phyloP scores from a whole-genome alignment of 1,140 invertebrate species.

The Drosophila kikkawai region DNA sequence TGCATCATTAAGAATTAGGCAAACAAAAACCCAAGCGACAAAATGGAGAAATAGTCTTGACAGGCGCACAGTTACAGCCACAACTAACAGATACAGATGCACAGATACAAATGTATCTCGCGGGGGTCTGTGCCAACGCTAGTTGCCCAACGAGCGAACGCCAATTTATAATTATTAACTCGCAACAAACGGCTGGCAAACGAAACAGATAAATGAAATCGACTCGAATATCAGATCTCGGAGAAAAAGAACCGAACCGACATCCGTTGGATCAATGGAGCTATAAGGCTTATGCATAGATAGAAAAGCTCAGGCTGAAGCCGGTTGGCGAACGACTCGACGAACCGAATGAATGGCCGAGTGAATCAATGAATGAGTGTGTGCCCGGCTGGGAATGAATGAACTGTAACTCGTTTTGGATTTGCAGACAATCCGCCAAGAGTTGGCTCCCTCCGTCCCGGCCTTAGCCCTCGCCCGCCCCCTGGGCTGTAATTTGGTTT shows the following conservation, averaged over 20 bases:
- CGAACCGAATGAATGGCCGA: conserved; percentile 46
- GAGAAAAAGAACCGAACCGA: conserved; percentile 72
- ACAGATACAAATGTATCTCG: conserved; percentile 48
- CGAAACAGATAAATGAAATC: conserved; percentile 80
- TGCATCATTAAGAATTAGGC: conserved; percentile 83
- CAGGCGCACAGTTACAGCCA: conserved; percentile 20
- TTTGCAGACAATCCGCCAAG: conserved; percentile 72
- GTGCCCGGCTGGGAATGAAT: conserved; percentile 63
- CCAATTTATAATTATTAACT: conserved; percentile 84
- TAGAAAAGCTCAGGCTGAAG: conserved; percentile 30
- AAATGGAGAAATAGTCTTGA: conserved; percentile 71
- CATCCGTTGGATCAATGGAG: conserved; percentile 73
- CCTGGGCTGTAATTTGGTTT: conserved; percentile 71
- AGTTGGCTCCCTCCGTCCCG: conserved; percentile 17
- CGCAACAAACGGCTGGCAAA: conserved; percentile 60
- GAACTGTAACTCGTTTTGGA: conserved; percentile 82
- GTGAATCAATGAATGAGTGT: conserved; percentile 66
- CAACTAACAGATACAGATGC: background rate
- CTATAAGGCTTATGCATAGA: conserved; percentile 3
- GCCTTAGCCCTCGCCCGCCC: conserved; percentile 3
- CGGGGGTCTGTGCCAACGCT: conserved; percentile 32
- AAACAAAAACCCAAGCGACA: conserved; percentile 72
- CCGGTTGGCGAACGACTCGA: conserved; percentile 57
- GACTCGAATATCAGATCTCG: conserved; percentile 55
- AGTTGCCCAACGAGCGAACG: conserved; percentile 51